phyloP scores from a whole-genome alignment of 2,113 vertebrate species.

The Corythaeola cristata region DNA sequence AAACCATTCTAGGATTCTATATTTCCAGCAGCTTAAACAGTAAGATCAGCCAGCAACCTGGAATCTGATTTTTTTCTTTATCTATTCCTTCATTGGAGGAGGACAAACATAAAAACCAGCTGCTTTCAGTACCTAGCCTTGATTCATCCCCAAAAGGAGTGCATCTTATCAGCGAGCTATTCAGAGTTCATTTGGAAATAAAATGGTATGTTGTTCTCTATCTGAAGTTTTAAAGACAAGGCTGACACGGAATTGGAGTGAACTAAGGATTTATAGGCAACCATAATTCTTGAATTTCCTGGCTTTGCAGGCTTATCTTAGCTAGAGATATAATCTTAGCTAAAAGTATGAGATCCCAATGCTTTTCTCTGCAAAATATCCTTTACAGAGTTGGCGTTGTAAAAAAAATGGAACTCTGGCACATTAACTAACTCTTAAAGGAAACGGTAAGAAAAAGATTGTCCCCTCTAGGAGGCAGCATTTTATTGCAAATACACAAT shows the following conservation, averaged over 20 bases:
- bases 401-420: background rate
- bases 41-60: background rate
- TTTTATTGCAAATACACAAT: background rate
- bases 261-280: background rate
- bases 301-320: background rate
- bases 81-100: background rate
- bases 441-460: background rate
- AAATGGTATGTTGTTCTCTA: background rate
- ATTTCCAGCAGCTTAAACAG: background rate
- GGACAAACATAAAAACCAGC: background rate
- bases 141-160: background rate
- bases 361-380: background rate
- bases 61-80: background rate
- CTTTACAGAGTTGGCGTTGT: accelerated
- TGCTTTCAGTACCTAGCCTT: background rate
- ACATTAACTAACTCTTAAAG: background rate
- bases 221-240: background rate
- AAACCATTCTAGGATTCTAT: background rate
- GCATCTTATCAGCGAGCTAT: background rate
- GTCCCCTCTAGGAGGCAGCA: slow-evolving; percentile 64
- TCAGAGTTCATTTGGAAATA: background rate
- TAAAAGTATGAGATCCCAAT: background rate
- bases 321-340: background rate
- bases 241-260: background rate
- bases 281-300: background rate